Conservation (phyloP, 1,140 invertebrate species). For the Lordiphosa stackelbergi region DNA sequence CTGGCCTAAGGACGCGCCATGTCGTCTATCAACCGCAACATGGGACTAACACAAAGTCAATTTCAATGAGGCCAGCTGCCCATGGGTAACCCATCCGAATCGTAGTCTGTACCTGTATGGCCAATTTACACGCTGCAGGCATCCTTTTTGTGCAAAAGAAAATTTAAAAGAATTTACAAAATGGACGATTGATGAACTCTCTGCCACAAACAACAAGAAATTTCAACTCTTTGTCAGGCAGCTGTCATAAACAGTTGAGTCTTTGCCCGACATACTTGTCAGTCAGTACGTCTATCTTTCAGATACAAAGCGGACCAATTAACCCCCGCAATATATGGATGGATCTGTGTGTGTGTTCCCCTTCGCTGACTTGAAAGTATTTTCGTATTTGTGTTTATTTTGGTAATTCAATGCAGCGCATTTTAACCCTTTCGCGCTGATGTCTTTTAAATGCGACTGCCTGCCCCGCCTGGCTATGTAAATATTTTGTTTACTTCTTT, state of each 20-base stretch:
- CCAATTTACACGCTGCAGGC: slow-evolving; percentile 67
- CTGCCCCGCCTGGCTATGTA: slow-evolving; percentile 45
- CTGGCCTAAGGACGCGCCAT: slow-evolving; percentile 39
- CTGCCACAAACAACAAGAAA: too few relatives aligned
- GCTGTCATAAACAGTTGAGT: slow-evolving; percentile 64
- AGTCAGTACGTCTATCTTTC: slow-evolving; percentile 45
- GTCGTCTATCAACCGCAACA: slow-evolving; percentile 71
- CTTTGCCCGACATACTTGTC: slow-evolving; percentile 36
- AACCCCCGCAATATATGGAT: slow-evolving; percentile 32
- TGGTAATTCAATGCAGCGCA: slow-evolving; percentile 68
- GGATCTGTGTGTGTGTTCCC: slow-evolving; percentile 11
- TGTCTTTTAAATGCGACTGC: slow-evolving; percentile 64
- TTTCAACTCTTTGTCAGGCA: slow-evolving; percentile 33
- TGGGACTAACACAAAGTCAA: slow-evolving; percentile 49
- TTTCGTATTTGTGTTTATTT: slow-evolving; percentile 67
- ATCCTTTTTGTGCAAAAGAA: slow-evolving; percentile 33
- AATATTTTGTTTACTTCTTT: slow-evolving; percentile 54
- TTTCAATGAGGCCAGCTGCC: slow-evolving; percentile 51
- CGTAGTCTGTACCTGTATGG: slow-evolving; percentile 43
- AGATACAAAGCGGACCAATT: slow-evolving; percentile 66
- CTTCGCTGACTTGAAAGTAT: slow-evolving; percentile 53
- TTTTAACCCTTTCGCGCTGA: slow-evolving; percentile 64
- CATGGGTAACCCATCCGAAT: slow-evolving; percentile 8
- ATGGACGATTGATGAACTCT: slow-evolving; percentile 53
- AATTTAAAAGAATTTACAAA: slow-evolving; percentile 71